Percentiles rank a stretch among this genome's conserved stretches.
Evolutionary conservation across 2,797 vertebrate species (phyloP).

Genomic region (Phoeniculus purpureus): DNA sequence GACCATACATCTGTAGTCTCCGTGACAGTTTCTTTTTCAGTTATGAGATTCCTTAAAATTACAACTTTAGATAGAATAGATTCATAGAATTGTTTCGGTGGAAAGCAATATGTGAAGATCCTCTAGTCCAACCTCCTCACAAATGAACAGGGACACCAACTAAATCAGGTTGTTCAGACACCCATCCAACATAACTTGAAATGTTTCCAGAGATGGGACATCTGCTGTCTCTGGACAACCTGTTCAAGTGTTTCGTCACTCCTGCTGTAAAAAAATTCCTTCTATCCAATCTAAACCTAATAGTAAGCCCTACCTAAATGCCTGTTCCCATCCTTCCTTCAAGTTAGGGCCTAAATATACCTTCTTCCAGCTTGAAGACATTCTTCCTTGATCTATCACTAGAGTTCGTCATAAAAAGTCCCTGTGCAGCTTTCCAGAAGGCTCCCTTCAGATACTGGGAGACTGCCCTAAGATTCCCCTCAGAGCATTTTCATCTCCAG

Average conservation of each 20-base stretch:
- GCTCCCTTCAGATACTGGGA: neutral
- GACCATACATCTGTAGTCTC: neutral
- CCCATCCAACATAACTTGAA: fast-evolving
- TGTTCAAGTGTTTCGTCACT: neutral
- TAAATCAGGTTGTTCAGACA: neutral
- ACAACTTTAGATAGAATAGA: neutral
- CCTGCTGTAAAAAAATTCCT: fast-evolving
- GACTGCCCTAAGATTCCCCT: neutral
- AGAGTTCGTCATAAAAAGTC: no score
- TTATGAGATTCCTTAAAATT: neutral
- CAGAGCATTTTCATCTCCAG: neutral
- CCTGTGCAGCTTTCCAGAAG: no score
- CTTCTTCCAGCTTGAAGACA: no score
- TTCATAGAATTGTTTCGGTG: neutral
- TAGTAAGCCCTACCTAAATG: neutral
- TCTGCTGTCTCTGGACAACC: neutral
- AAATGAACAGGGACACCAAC: neutral
- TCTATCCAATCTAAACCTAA: neutral
- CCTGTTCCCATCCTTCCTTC: fast-evolving
- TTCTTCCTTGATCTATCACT: no score
- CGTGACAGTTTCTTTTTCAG: neutral
- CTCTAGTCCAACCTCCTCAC: fast-evolving
- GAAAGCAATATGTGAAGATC: neutral
- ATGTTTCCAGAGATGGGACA: neutral
- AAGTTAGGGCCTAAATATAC: neutral